Evolutionary conservation across 1,140 invertebrate species (phyloP), one percentile per base, ranked within the genome.

Genomic region (Chymomyza costata): DNA sequence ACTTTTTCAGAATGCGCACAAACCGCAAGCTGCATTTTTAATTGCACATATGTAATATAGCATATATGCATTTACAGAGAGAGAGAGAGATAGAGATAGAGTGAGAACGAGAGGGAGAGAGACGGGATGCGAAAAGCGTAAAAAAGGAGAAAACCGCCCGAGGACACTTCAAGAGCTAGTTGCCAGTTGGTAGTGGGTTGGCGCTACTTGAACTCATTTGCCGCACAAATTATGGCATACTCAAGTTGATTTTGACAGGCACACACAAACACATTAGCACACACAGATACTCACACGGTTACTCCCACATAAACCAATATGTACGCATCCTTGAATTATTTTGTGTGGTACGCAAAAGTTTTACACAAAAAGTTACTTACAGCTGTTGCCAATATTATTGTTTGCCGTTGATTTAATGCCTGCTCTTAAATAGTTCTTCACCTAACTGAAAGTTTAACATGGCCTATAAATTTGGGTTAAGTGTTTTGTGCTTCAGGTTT

Each of bases 21-120:
- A 70, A 76, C 71, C 71, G 66, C 71, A 78, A 80, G 71, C 62
- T 78, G 71, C 73, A 78, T 80, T 78, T 76, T 80, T 78, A 78
- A 78, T 78, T 78, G 71, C 67, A 66, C 66, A 71, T 63, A 78
- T 73, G 71, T 78, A 73, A n/a, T n/a, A n/a, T n/a, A n/a, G n/a
- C n/a, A n/a, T n/a, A n/a, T n/a, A n/a, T n/a, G n/a, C n/a, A n/a
- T n/a, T n/a, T n/a, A n/a, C n/a, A n/a, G n/a, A n/a, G n/a, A n/a
- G n/a, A n/a, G n/a, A n/a, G n/a, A n/a, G n/a, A n/a, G n/a, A n/a
- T n/a, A n/a, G n/a, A n/a, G n/a, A n/a, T n/a, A n/a, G 63, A 52
- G 21, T 21, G 50, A 49, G 60, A 60, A n/a, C 51, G 25, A 51
- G 37, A 38, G 3, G 21, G 3, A 25, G 21, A 25, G 21, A 25